These are phyloP conservation scores for Falco punctatus DNA, from an alignment of 2,113 vertebrate species.

Conservation along the genomic window DNA sequence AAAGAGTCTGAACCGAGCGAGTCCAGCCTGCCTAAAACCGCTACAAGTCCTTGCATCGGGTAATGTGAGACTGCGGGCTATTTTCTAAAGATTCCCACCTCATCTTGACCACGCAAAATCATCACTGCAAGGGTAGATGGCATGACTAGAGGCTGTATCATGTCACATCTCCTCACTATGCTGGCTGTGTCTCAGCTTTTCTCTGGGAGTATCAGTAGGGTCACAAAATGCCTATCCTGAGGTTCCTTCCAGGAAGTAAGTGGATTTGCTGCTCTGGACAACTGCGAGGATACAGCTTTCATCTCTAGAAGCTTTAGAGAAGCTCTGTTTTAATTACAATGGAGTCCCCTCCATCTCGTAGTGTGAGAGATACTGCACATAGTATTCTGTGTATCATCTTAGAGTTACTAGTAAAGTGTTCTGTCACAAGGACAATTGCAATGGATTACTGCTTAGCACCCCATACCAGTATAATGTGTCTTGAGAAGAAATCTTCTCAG, in stretches of 20 bases:
- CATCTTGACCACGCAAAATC: not conserved
- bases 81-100: not conserved
- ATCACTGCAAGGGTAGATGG: not conserved
- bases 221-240: not conserved
- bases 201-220: not conserved
- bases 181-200: not conserved
- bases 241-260: not conserved
- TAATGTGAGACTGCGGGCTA: not conserved
- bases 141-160: not conserved
- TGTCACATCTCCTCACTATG: not conserved
- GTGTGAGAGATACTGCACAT: rapidly evolving
- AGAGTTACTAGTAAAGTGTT: not conserved
- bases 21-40: not conserved
- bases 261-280: not conserved
- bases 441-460: not conserved
- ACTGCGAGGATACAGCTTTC: not conserved
- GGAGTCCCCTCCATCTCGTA: not conserved
- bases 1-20: not conserved
- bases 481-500: not conserved
- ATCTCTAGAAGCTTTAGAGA: not conserved
- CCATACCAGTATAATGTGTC: not conserved
- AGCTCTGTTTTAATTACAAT: not conserved
- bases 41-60: not conserved
- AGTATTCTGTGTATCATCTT: not conserved
- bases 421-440: not conserved